Evolutionary conservation across 2,113 vertebrate species (phyloP).

Genomic region (Eira barbara): DNA sequence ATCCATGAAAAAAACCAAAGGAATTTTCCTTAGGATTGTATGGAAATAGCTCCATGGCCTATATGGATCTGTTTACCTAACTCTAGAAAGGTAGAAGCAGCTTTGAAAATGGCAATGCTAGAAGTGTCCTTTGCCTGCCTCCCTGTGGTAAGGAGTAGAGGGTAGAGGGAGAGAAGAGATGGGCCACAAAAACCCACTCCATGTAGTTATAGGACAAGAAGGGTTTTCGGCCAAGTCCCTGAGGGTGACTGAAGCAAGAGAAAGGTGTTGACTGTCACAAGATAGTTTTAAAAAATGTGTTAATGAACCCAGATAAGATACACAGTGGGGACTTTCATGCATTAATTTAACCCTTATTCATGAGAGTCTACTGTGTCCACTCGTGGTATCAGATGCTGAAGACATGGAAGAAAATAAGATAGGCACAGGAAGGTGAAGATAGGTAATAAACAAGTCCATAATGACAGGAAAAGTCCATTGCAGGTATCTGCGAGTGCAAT

Average conservation of each 20-base stretch:
- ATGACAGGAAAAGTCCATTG: background rate
- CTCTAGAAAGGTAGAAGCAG: background rate
- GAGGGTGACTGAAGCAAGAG: background rate
- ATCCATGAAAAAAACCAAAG: background rate
- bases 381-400: background rate
- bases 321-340: background rate
- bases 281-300: background rate
- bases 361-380: background rate
- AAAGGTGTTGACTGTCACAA: background rate
- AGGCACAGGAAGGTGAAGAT: background rate
- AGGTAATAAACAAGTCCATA: background rate
- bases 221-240: background rate
- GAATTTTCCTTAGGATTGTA: background rate
- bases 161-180: background rate
- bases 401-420: background rate
- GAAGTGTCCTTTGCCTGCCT: background rate
- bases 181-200: background rate
- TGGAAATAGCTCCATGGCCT: background rate
- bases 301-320: background rate
- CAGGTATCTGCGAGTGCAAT: background rate
- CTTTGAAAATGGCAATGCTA: background rate
- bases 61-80: background rate
- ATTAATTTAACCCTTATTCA: background rate
- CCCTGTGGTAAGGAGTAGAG: background rate
- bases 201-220: background rate